Evolutionary conservation across 2,797 vertebrate genomes (phyloP).

Genomic region (Ciconia nigra): DNA sequence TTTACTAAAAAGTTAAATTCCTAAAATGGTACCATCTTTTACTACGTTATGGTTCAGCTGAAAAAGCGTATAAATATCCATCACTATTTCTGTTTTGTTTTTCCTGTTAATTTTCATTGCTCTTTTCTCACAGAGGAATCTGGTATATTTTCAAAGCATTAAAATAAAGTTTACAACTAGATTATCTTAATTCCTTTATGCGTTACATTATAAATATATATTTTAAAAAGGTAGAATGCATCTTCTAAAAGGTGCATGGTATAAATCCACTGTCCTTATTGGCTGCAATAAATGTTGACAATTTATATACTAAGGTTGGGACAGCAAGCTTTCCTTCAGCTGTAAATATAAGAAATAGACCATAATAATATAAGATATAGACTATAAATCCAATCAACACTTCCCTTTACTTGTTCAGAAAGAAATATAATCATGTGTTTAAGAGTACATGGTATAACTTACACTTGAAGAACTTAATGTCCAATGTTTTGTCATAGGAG

Average conservation of each 20-base stretch:
- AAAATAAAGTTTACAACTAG: neutral
- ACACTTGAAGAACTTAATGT: neutral
- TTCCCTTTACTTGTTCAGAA: neutral
- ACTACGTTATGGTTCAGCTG: neutral
- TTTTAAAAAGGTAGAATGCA: neutral
- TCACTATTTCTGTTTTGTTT: neutral
- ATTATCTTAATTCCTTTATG: neutral
- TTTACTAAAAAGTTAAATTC: neutral
- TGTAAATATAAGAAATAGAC: neutral
- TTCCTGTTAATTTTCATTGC: neutral
- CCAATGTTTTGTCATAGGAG: neutral
- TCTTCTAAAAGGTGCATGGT: neutral
- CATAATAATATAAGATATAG: neutral
- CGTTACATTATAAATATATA: neutral
- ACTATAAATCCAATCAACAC: neutral
- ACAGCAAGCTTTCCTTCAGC: neutral
- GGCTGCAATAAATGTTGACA: neutral
- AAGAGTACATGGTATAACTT: slow-evolving; percentile 16
- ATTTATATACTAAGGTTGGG: neutral
- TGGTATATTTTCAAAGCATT: neutral
- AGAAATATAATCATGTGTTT: neutral
- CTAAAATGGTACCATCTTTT: neutral
- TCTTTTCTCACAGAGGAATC: neutral
- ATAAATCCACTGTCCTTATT: neutral
- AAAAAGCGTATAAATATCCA: neutral